A percentile compares a stretch with the other conserved stretches of the same genome.
Evolutionary conservation across 2,888 invertebrate species (phyloP).

Genomic region (Tigriopus californicus): DNA sequence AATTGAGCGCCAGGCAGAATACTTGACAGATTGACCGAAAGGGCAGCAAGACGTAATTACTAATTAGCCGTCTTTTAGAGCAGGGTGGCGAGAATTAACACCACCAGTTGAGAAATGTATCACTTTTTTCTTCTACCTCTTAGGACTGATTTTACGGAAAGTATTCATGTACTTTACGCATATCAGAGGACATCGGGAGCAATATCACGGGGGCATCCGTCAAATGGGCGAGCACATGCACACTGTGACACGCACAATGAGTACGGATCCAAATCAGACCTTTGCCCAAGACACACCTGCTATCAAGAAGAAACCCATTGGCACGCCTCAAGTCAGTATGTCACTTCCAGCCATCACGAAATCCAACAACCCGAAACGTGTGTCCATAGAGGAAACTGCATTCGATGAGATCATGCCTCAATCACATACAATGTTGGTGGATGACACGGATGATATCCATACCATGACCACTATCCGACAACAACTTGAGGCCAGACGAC

Average conservation of each 20-base stretch:
- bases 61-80: no score
- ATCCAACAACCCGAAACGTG: background rate
- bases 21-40: no score
- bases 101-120: no score
- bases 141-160: background rate
- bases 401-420: no score
- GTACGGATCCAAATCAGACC: background rate
- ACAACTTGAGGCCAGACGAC: no score
- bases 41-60: no score
- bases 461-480: no score
- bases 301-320: background rate
- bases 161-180: background rate
- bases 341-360: background rate
- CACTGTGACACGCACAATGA: background rate
- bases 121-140: background rate
- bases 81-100: no score
- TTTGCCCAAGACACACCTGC: background rate
- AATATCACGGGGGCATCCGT: background rate
- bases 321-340: background rate
- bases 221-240: slow-evolving; percentile 4
- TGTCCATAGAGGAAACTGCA: background rate
- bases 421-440: no score
- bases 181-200: background rate
- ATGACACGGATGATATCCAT: no score
- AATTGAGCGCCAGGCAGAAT: no score